Conservation (phyloP, 2,797 vertebrate species). For the Alosa sapidissima region DNA sequence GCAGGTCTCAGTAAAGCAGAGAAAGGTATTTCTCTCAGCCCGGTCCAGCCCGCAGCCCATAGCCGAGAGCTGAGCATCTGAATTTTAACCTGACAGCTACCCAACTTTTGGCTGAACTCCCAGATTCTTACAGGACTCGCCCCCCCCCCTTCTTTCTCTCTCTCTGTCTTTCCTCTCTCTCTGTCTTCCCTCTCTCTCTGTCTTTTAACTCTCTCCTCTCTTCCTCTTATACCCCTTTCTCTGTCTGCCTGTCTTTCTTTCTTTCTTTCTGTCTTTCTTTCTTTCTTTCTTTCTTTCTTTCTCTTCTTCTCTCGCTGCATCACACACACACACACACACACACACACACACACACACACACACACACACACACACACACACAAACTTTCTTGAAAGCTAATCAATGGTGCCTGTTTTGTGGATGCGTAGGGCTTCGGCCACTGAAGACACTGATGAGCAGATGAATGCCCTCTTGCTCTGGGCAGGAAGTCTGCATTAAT, state of each 20-base stretch:
- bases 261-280: too few relatives aligned
- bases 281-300: too few relatives aligned
- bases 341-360: too few relatives aligned
- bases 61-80: not conserved
- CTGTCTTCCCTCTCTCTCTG: conserved; percentile 6
- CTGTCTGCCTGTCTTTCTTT: too few relatives aligned
- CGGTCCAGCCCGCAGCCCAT: not conserved
- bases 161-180: not conserved
- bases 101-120: not conserved
- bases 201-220: not conserved
- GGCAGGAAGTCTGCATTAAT: not conserved
- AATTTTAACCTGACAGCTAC: not conserved
- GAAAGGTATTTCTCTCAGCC: not conserved
- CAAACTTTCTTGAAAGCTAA: not conserved
- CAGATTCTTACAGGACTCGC: not conserved
- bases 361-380: too few relatives aligned
- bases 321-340: too few relatives aligned
- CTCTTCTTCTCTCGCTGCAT: too few relatives aligned
- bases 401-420: not conserved
- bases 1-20: not conserved
- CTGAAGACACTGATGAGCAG: not conserved
- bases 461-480: not conserved
- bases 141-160: not conserved
- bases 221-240: too few relatives aligned
- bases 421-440: not conserved